Evolutionary conservation across 2,888 invertebrate genomes (phyloP), one percentile per base, ranked within the genome.

Genomic region (Drosophila fungiperda): DNA sequence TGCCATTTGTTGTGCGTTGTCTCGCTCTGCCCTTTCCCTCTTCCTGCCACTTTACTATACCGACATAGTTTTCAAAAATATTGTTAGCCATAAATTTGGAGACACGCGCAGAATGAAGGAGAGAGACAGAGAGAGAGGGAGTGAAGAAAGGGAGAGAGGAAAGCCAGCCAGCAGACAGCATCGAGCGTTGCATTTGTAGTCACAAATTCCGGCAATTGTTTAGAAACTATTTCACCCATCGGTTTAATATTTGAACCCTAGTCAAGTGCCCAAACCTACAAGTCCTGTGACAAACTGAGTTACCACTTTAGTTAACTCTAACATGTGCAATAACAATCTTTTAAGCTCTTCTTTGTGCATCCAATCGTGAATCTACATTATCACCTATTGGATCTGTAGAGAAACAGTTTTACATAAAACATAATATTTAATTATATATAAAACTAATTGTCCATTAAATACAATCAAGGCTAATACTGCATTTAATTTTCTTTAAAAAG

Each of bases 1-100:
- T 89, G 85, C 83, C 82, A 89, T 89, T 89, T 80, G 82, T 76
- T 78, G 72, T 76, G 70, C 68, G 78, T 70, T 50, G 36, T 15
- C 58, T 26, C 55, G 20, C 33, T 42, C 59, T 64, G 26, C 50
- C 52, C 59, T 33, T 20, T 3, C 7, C 54, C 50, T 33, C 15
- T 3, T 3, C 57, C 50, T 15, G 3, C 29, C 36, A 17, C 35
- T 54, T 45, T 38, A 40, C 62, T 32, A 32, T 38, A 20, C 61
- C 52, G 40, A 61, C 61, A 64, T 68, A 74, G 74, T 72, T 80
- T 74, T 80, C 66, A 73, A 84, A 85, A 89, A 86, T 86, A 86
- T 87, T 89, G 85, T 72, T 76, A 65, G 64, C 83, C 76, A 86
- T 85, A 85, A 87, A 85, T 89, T 87, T 80, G 77, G 78, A 67